Conservation (phyloP, 2,797 vertebrate species). For the Neosilurus hyrtlii region DNA sequence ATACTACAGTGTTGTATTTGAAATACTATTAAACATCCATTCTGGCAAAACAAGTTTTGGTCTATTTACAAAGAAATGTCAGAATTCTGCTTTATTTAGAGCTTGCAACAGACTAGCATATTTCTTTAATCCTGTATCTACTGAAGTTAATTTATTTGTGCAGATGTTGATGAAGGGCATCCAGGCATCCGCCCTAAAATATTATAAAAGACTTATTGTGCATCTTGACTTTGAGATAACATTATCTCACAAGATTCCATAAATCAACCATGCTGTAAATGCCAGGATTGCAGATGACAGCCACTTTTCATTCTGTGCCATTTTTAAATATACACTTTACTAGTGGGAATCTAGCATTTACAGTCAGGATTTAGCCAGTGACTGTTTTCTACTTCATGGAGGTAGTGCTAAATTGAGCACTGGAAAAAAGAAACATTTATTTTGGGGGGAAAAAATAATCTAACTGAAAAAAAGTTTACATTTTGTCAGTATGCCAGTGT, state of each 20-base stretch:
- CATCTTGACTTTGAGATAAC: slow-evolving; percentile 6
- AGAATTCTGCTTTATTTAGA: background rate
- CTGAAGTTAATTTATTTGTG: background rate
- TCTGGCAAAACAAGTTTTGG: background rate
- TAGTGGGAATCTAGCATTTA: background rate
- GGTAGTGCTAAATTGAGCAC: slow-evolving; percentile 20
- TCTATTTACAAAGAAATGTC: background rate
- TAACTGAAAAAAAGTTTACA: slow-evolving; percentile 7
- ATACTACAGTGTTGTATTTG: background rate
- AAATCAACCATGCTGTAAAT: slow-evolving; percentile 10
- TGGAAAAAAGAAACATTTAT: background rate
- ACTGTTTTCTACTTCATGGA: slow-evolving; percentile 8
- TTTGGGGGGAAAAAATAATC: background rate
- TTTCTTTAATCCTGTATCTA: background rate
- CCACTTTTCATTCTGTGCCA: slow-evolving; percentile 19
- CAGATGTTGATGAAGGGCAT: background rate
- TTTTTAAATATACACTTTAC: background rate
- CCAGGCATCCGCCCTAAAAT: background rate
- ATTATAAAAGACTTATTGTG: background rate
- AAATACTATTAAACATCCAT: background rate
- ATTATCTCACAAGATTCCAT: background rate
- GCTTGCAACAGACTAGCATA: background rate
- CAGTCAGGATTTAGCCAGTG: slow-evolving; percentile 19
- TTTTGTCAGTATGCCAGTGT: slow-evolving; percentile 15
- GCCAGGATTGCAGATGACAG: background rate